Conservation (phyloP, 2,113 vertebrate species). For the Xenopus tropicalis region UCB_Xtro_10.0 CM004443.2:75144501-75145000, state of each 20-base stretch:
- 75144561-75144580: constrained; percentile 65
- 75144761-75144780: background rate
- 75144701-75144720: constrained; percentile 37
- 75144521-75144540: constrained; percentile 63
- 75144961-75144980: too few relatives aligned
- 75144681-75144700: constrained; percentile 34
- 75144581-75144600: constrained; percentile 81
- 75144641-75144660: constrained; percentile 52
- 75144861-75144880: too few relatives aligned
- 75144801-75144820: too few relatives aligned
- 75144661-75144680: constrained; percentile 47
- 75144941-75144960: too few relatives aligned
- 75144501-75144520: constrained; percentile 74
- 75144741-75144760: constrained; percentile 21
- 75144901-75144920: too few relatives aligned
- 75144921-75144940: too few relatives aligned
- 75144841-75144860: too few relatives aligned
- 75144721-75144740: background rate
- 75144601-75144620: constrained; percentile 64
- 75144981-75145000: too few relatives aligned
- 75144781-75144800: too few relatives aligned
- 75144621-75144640: constrained; percentile 72
- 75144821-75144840: too few relatives aligned
- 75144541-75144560: constrained; percentile 84
- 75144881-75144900: too few relatives aligned